Conservation (phyloP, 2,113 vertebrate genomes). For the Erythrocercus mccallii region DNA sequence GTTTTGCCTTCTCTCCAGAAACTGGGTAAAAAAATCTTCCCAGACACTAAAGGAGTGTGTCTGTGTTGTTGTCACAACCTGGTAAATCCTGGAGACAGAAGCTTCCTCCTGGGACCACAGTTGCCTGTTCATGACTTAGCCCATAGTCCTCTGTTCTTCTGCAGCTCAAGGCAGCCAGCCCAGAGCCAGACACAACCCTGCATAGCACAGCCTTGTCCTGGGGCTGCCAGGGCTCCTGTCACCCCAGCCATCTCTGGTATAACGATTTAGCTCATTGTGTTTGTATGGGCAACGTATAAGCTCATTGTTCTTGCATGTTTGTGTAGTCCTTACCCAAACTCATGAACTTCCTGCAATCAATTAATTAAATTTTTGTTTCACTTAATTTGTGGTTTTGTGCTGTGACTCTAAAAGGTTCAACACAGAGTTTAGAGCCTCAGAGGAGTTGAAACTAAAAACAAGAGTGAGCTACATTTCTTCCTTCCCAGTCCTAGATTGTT, state of each 20-base stretch:
- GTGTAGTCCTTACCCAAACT: neutral
- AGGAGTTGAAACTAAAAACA: neutral
- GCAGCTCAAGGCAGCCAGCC: neutral
- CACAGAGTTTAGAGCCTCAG: neutral
- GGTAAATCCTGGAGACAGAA: neutral
- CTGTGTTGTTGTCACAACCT: neutral
- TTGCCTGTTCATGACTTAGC: neutral
- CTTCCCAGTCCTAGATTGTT: neutral
- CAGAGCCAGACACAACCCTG: neutral
- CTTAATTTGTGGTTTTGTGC: neutral
- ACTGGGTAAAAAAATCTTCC: neutral
- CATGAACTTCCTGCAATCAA: slow-evolving; percentile 42
- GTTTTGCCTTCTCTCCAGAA: neutral
- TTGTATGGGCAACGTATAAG: slow-evolving; percentile 13
- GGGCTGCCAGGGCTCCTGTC: neutral
- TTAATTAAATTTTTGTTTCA: slow-evolving; percentile 32
- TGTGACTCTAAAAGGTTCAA: neutral
- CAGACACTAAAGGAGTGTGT: neutral
- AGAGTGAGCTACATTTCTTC: neutral
- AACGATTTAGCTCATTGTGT: slow-evolving; percentile 7
- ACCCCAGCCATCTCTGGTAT: neutral
- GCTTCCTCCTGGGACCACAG: neutral
- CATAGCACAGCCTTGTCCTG: neutral
- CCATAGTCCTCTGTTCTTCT: neutral
- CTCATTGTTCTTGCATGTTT: slow-evolving; percentile 49